Base-by-base conservation (phyloP, 2,113 vertebrate species). In the Ibidorhyncha struthersii region DNA sequence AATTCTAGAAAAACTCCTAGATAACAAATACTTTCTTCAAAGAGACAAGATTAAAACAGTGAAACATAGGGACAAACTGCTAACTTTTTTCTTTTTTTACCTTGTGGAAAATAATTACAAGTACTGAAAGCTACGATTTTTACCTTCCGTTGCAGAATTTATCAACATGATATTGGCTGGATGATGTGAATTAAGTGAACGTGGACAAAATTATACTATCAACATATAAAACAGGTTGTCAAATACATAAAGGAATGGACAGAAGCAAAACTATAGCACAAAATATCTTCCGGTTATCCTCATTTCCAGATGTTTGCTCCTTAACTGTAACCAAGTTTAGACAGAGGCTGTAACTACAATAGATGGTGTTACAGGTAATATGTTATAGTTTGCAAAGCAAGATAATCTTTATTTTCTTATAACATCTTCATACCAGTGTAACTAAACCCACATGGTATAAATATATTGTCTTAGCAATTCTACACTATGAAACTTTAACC, bases 381-480 rank as follows among this genome's bases (percentile, higher is more conserved):
- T 2, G 0, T 82, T 62, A 36, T 0, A 38, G 10, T 55, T 47
- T 80, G 20, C 49, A 86, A 67, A 70, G 67, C 14, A 65, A 78
- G 90, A 81, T 41, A 30, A 45, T 56, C 5, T 55, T 45, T 55
- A 80, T 23, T 82, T 73, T 20, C 25, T 76, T 14, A 58, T 4
- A 61, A 9, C 22, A 49, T 21, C 26, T 77, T 58, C 0, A 0
- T 34, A 58, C 3, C 12, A 53, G 5, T 49, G 34, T 49, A 71
- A 67, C 19, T 61, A 45, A 86, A 80, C 11, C 4, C 18, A 69
- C 8, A 25, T 6, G 5, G 12, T 50, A 7, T 45, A 30, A 21
- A 77, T 29, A 10, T 22, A 73, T 17, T 72, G 49, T n/a, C 21
- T 65, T 14, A 69, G 47, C 32, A 62, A 73, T 43, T 23, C 25